phyloP scores from a whole-genome alignment of 2,113 vertebrate species.

The Cinclus mexicanus region DNA sequence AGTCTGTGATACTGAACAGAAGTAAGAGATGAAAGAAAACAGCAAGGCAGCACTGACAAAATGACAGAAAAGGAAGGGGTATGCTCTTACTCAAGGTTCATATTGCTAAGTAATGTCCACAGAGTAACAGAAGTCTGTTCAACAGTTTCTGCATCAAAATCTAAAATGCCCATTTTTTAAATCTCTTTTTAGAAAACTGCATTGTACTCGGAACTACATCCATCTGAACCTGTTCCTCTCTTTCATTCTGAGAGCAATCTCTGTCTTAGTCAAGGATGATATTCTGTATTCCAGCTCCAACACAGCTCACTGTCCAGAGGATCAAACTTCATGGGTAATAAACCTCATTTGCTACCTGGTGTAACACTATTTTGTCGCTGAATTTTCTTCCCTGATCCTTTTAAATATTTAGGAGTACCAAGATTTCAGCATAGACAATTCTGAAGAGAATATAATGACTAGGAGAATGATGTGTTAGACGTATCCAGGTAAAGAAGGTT shows the following conservation, averaged over 20 bases:
- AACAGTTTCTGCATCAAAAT: neutral
- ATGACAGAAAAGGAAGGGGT: neutral
- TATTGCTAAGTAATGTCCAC: neutral
- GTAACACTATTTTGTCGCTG: neutral
- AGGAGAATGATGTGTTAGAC: neutral
- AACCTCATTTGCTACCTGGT: neutral
- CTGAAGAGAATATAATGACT: neutral
- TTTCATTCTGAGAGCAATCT: conserved; percentile 89
- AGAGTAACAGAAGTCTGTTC: neutral
- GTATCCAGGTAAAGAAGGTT: neutral
- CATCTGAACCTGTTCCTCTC: conserved; percentile 94
- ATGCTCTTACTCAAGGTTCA: neutral
- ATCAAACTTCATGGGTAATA: conserved; percentile 76
- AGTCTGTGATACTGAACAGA: neutral
- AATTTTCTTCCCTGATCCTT: neutral
- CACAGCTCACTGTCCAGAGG: conserved; percentile 72
- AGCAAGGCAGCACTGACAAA: neutral
- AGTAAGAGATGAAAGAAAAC: neutral
- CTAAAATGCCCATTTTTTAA: conserved; percentile 13
- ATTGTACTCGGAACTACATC: conserved; percentile 93
- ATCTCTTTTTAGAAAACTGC: conserved; percentile 83
- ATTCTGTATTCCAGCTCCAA: conserved; percentile 81
- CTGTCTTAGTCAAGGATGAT: conserved; percentile 88
- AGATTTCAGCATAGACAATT: neutral
- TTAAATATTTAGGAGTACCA: neutral